Evolutionary conservation across 2,113 vertebrate species (phyloP).

Genomic region (Daubentonia madagascariensis): DNA sequence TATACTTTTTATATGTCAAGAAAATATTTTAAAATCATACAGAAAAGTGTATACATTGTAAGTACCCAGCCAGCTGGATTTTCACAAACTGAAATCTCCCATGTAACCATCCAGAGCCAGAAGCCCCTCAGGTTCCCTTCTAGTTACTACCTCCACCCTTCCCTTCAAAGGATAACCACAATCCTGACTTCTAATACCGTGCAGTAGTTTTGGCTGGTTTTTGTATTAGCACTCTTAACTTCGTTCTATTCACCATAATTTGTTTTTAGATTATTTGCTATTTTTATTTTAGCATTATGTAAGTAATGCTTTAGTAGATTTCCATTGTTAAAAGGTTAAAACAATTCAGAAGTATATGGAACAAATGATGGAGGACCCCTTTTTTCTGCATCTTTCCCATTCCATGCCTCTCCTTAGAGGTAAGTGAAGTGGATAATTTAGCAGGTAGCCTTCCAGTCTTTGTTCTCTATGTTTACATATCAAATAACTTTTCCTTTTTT

Average conservation of each 20-base stretch:
- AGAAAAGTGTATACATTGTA: not conserved
- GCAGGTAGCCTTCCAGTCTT: not conserved
- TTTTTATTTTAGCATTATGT: not conserved
- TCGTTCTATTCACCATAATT: too few relatives aligned
- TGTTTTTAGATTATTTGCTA: not conserved
- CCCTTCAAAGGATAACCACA: not conserved
- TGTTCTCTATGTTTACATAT: not conserved
- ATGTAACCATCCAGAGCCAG: not conserved
- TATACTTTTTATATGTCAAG: too few relatives aligned
- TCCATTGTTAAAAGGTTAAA: not conserved
- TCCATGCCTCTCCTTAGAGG: not conserved
- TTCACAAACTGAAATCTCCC: not conserved
- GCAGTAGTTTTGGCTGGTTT: not conserved
- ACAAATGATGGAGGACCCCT: not conserved
- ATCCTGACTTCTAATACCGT: not conserved
- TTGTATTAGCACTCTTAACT: not conserved
- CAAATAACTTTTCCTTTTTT: not conserved
- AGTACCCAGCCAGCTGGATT: not conserved
- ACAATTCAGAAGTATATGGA: not conserved
- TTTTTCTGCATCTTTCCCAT: not conserved
- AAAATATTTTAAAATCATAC: too few relatives aligned
- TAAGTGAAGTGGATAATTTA: not conserved
- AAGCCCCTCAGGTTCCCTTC: not conserved
- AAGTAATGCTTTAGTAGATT: not conserved
- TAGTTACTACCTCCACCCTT: not conserved